Evolutionary conservation across 2,113 vertebrate genomes (phyloP).

Genomic region (Hymenochirus boettgeri): DNA sequence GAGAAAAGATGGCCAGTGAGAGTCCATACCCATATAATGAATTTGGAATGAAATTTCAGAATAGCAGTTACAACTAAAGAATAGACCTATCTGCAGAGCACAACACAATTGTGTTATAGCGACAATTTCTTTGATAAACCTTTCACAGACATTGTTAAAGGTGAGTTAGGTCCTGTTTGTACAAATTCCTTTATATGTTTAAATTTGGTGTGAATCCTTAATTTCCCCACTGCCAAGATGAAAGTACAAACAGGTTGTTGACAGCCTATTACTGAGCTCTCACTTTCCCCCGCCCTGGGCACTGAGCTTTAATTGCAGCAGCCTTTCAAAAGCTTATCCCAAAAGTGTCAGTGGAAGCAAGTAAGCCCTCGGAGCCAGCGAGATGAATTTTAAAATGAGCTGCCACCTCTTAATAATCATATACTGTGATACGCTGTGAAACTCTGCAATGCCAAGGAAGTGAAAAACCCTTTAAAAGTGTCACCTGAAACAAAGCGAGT

Average conservation of each 20-base stretch:
- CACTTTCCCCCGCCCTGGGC: slow-evolving; percentile 32
- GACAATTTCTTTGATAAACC: background rate
- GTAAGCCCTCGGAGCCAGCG: slow-evolving; percentile 27
- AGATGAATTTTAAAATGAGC: slow-evolving; percentile 29
- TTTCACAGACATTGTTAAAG: too few relatives aligned
- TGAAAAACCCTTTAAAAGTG: background rate
- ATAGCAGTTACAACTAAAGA: too few relatives aligned
- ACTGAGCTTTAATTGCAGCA: slow-evolving; percentile 32
- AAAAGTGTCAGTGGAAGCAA: slow-evolving; percentile 32
- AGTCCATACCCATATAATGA: too few relatives aligned
- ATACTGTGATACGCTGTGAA: background rate
- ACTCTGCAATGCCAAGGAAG: background rate
- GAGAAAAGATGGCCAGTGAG: too few relatives aligned
- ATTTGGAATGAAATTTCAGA: too few relatives aligned
- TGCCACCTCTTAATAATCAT: slow-evolving; percentile 22
- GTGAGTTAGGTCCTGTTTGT: too few relatives aligned
- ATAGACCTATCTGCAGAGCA: too few relatives aligned
- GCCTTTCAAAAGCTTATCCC: slow-evolving; percentile 37
- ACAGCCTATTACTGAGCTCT: slow-evolving; percentile 30
- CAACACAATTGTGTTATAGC: too few relatives aligned
- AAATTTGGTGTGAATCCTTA: background rate
- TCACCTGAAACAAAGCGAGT: background rate
- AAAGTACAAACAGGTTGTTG: slow-evolving; percentile 35
- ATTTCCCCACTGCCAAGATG: slow-evolving; percentile 26
- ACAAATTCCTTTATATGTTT: too few relatives aligned